Base-by-base conservation (phyloP, 2,888 invertebrate genomes). In the Drosophila acutilabella region DNA sequence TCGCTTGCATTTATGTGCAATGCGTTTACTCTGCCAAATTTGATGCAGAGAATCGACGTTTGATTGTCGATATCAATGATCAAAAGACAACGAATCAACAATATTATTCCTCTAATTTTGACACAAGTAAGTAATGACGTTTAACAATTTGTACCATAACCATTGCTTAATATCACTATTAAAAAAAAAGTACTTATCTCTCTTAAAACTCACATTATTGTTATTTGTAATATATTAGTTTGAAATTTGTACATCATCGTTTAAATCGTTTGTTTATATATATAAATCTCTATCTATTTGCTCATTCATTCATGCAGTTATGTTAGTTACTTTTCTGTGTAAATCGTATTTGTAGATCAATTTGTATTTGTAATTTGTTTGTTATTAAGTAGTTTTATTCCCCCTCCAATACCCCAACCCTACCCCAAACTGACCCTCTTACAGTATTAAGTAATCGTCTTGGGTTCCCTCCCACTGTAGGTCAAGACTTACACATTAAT, bases 21-120 rank as follows among this genome's bases (percentile, higher is more conserved):
- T 88, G 91, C 88, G 91, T 79, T 42, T 80, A 90, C 82, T 90
- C 91, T 86, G 91, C 89, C 20, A 88, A 86, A 75, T 84, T 77
- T 52, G 92, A 91, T 81, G 71, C 89, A 78, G 91, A 91, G 80
- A 91, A 93, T 76, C 95, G 94, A 88, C 95, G 95, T 91, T 93
- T 95, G n/a, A 94, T 96, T 62, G 94, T 96, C 20, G 94, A 95
- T 86, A 96, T 96, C 66, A 94, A 95, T 84, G 96, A 96, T 89
- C 93, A 94, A 62, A 96, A 96, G 91, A 91, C 92, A 77, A 95
- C 95, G 86, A 96, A 96, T 91, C 94, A 94, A 59, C 96, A 96
- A 92, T 96, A 96, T 90, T 94, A 95, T 79, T 95, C 95, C 88
- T 96, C 96, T 80, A 95, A 96, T 91, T 95, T 95, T 90, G 95